Base-by-base conservation (phyloP, 2,888 invertebrate genomes). In the Amphipyra berbera region DNA sequence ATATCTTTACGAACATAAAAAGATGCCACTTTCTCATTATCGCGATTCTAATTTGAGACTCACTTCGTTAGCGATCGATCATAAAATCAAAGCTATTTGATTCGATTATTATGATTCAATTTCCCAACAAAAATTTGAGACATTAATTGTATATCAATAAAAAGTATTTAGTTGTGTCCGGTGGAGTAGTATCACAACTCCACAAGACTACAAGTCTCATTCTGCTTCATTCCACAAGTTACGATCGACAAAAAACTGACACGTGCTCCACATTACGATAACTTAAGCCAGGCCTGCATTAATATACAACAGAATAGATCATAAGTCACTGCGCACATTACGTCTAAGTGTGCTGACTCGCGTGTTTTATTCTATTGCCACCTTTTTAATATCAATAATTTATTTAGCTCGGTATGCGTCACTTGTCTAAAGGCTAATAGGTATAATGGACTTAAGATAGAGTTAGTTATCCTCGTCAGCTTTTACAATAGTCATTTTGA, bases 181-280 rank as follows among this genome's bases (percentile, higher is more conserved):
- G 73, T 61, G 56, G 37, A 53, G 73, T 68, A 72, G 72, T 54
- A 61, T 30, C 30, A 7, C 7, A 30, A 30, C 30, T 30, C 30
- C 30, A 30, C 30, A 30, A 30, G 30, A 30, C 46, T 45, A 35
- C 68, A 58, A 62, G 57, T 72, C 44, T 41, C 57, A 71, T 67
- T 70, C 68, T 56, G 58, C 73, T 73, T 56, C 73, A 71, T 72
- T 72, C 68, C 64, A 56, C 65, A 54, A 73, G 66, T 61, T 63
- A 61, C 15, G 59, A 69, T 56, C 68, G 46, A 61, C 65, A 76
- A 75, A 75, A 75, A 75, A 73, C 47, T 38, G 59, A 73, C 75
- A 68, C 76, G 75, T 75, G 76, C 76, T 59, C 65, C 60, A 75
- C 63, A 75, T 75, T 69, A 69, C 50, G 62, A 76, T 76, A 72